A percentile compares a stretch with the other conserved stretches of the same genome.
These are phyloP conservation scores for Cotesia chilonis DNA, from an alignment of 1,140 invertebrate genomes.

Conservation along the genomic window DNA sequence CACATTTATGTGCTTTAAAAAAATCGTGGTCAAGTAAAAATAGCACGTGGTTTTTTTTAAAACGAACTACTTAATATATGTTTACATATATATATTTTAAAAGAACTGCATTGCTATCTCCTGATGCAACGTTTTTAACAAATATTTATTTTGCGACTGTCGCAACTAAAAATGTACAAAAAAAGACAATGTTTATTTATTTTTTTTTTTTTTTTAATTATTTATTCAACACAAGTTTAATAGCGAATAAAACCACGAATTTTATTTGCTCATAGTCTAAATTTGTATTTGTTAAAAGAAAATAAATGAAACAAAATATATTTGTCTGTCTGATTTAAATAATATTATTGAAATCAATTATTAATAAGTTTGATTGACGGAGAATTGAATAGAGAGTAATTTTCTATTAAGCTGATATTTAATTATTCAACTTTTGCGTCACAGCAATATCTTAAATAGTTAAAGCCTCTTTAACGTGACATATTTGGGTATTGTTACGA, in stretches of 20 bases:
- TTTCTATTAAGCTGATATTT: neutral
- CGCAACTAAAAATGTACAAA: neutral
- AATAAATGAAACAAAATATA: no score
- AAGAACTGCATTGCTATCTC: constrained; percentile 39
- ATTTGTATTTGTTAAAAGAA: no score
- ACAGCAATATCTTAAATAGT: neutral
- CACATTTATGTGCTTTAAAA: constrained; percentile 57
- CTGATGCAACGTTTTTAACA: constrained; percentile 43
- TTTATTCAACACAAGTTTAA: neutral
- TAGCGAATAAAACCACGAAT: no score
- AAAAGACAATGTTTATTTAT: neutral
- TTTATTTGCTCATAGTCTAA: no score
- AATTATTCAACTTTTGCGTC: neutral
- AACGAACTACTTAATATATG: constrained; percentile 50
- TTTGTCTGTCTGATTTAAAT: no score
- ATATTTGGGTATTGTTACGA: constrained; percentile 15
- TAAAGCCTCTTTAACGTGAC: constrained; percentile 7
- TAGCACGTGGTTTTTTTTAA: constrained; percentile 44
- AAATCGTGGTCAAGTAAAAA: constrained; percentile 54
- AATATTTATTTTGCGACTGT: constrained; percentile 46
- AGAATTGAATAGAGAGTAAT: neutral
- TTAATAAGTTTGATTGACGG: no score
- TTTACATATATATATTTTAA: neutral
- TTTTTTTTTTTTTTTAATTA: neutral
- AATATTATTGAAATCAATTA: no score